Evolutionary conservation across 2,888 invertebrate species (phyloP).

Genomic region (Phymatocera aterrima): DNA sequence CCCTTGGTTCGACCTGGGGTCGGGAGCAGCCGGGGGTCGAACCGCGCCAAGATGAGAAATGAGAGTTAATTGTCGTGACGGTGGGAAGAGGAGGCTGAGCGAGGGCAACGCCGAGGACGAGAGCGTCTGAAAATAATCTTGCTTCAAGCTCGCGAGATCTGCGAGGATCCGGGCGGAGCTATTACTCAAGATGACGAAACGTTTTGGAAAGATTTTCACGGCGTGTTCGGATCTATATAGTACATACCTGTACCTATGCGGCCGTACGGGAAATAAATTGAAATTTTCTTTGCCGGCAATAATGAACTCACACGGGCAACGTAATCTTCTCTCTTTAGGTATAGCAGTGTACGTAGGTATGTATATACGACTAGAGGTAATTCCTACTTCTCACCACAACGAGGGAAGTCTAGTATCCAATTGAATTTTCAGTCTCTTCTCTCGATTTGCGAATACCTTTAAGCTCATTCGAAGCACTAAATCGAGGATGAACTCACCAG

Average conservation of each 20-base stretch:
- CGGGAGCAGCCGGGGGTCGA: constrained; percentile 27
- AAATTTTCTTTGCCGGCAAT: background rate
- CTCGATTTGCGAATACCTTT: too few relatives aligned
- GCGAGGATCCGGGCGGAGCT: background rate
- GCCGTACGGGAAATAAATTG: constrained; percentile 17
- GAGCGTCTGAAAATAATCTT: constrained; percentile 43
- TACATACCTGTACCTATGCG: too few relatives aligned
- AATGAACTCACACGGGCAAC: background rate
- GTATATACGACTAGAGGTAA: background rate
- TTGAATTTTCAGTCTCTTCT: background rate
- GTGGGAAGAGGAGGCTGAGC: constrained; percentile 7
- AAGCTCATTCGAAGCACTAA: too few relatives aligned
- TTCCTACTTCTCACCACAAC: background rate
- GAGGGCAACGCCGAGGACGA: too few relatives aligned
- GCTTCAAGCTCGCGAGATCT: constrained; percentile 25
- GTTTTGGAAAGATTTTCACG: background rate
- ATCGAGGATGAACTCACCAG: background rate
- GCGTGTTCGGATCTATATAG: background rate
- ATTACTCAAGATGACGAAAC: constrained; percentile 17
- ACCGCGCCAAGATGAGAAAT: constrained; percentile 44
- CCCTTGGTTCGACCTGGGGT: constrained; percentile 33
- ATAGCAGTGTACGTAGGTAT: too few relatives aligned
- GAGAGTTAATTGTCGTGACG: constrained; percentile 42
- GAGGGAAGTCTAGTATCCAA: background rate
- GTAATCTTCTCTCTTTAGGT: too few relatives aligned